Evolutionary conservation across 2,113 vertebrate species (phyloP), one percentile per base, ranked within the genome.

Genomic region (Telmatochromis sp.): DNA sequence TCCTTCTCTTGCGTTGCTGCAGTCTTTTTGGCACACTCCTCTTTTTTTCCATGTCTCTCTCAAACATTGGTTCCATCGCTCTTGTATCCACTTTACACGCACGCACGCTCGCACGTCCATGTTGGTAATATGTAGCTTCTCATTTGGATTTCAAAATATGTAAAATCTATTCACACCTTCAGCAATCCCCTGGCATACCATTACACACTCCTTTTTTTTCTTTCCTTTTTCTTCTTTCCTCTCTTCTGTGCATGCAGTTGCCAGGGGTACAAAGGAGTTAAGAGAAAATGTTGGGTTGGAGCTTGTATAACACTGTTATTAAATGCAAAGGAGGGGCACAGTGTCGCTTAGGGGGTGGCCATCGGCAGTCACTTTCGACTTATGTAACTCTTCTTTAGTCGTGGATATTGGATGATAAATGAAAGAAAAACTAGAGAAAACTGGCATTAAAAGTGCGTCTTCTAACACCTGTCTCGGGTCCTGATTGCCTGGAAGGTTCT

Each of bases 1-100:
- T 92, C 91, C 88, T 85, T 84, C 73, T 55, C 47, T 94, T 95
- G 88, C 92, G 82, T 60, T 58, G 31, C 58, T 87, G 78, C 63
- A 86, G 82, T 55, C 81, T 85, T 40, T 80, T 60, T 40, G 80
- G 57, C 58, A 84, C 85, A 68, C 85, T 84, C 33, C 11, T 11
- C 57, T 63, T 54, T 87, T 33, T 80, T 7, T 35, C 35, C 51
- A 19, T 86, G 81, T 88, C 33, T 55, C 54, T 73, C 53, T 58
- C 42, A 42, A 6, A 53, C 58, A 82, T 58, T 80, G 40, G 26
- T 21, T 80, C 15, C 33, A 17, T 89, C 57, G 42, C 9, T 75
- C 19, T 45, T 80, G 26, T 19, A 65, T 57, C 50, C 65, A 81
- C 37, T 80, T 7, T 12, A 13, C 7, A 40, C 40, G 5, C 19